phyloP scores from a whole-genome alignment of 2,113 vertebrate genomes.

The Otis tarda region DNA sequence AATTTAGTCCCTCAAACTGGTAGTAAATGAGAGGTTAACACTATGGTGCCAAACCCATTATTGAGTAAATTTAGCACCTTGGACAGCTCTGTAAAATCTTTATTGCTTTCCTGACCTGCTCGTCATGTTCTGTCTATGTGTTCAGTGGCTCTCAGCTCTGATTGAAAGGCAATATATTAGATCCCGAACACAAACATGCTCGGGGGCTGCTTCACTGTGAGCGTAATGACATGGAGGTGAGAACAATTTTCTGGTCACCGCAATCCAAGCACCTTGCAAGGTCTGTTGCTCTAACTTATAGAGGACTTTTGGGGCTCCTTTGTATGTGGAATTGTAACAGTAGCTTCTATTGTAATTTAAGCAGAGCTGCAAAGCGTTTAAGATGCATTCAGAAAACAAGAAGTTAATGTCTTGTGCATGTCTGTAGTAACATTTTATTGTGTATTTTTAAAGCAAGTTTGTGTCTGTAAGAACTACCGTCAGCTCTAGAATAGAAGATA shows the following conservation, averaged over 20 bases:
- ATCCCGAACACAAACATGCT: constrained; percentile 96
- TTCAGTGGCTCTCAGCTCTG: constrained; percentile 91
- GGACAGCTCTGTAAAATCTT: constrained; percentile 98
- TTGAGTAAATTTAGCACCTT: constrained; percentile 99
- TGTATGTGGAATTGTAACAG: constrained; percentile 50
- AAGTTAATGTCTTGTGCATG: background rate
- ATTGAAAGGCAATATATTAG: constrained; percentile 99
- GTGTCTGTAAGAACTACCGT: background rate
- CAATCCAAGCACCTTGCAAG: constrained; percentile 92
- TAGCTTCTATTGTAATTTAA: constrained; percentile 5
- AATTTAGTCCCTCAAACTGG: constrained; percentile 89
- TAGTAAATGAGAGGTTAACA: constrained; percentile 99
- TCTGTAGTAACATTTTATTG: background rate
- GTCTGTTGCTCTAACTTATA: constrained; percentile 88
- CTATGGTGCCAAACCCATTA: constrained; percentile 96
- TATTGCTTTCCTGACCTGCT: constrained; percentile 98
- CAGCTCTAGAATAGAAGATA: background rate
- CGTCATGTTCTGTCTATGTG: constrained; percentile 94
- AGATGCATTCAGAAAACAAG: background rate
- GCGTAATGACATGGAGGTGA: constrained; percentile 90
- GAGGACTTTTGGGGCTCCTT: constrained; percentile 85
- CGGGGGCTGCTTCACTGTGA: constrained; percentile 92
- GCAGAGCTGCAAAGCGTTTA: constrained; percentile 7
- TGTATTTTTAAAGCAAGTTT: constrained; percentile 4
- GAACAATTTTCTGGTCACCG: constrained; percentile 98